phyloP scores from a whole-genome alignment of 2,113 vertebrate genomes.

The Corydoras maculifer region DNA sequence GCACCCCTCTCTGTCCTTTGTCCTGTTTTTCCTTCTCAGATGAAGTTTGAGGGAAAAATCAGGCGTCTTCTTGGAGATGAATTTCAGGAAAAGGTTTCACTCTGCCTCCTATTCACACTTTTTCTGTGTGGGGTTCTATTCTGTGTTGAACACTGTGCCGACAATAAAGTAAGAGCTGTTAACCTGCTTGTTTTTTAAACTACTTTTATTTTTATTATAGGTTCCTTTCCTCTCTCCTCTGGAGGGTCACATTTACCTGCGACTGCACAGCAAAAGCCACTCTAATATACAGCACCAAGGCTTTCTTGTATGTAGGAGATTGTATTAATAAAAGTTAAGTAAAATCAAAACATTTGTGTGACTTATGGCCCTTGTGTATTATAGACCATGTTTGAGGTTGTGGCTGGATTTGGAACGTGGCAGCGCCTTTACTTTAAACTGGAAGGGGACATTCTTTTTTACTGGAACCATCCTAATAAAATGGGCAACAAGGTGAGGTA shows the following conservation, averaged over 20 bases:
- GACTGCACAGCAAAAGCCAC: slow-evolving; percentile 59
- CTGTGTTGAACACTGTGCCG: too few species aligned
- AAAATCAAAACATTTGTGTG: too few species aligned
- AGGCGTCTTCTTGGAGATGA: slow-evolving; percentile 73
- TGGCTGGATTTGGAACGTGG: slow-evolving; percentile 68
- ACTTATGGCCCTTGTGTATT: not conserved
- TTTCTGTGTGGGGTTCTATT: not conserved
- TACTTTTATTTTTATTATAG: slow-evolving; percentile 38
- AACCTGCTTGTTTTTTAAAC: not conserved
- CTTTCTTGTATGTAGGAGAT: slow-evolving; percentile 63
- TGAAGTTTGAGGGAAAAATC: slow-evolving; percentile 76
- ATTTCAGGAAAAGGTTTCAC: slow-evolving; percentile 77
- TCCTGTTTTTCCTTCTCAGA: slow-evolving; percentile 58
- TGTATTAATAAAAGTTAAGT: too few species aligned
- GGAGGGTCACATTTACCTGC: slow-evolving; percentile 70
- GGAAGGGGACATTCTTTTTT: slow-evolving; percentile 53
- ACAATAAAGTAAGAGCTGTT: not conserved
- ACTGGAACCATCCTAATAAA: slow-evolving; percentile 71
- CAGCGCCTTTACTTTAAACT: slow-evolving; percentile 66
- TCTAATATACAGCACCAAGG: slow-evolving; percentile 63
- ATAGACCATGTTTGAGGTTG: slow-evolving; percentile 71
- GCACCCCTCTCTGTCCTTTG: slow-evolving; percentile 27
- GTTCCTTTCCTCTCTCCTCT: slow-evolving; percentile 74
- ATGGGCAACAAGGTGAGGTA: slow-evolving; percentile 57
- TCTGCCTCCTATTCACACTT: slow-evolving; percentile 16